A percentile compares a stretch with the other conserved stretches of the same genome.
These are phyloP conservation scores for Myotis davidii DNA, from an alignment of 2,113 vertebrate genomes.

Conservation along the genomic window DNA sequence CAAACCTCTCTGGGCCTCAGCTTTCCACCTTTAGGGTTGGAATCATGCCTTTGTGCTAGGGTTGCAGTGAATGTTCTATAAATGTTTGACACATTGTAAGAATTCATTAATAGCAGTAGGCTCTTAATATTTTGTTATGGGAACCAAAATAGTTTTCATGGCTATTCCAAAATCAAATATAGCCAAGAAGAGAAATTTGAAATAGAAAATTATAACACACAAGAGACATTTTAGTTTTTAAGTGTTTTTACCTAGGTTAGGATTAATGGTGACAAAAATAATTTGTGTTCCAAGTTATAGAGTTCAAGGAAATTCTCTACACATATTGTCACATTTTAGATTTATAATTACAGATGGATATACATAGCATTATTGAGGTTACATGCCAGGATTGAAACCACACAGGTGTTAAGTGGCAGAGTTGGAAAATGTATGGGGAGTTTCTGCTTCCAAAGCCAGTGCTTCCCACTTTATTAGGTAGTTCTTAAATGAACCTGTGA, in stretches of 20 bases:
- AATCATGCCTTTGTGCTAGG: background rate
- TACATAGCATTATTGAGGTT: background rate
- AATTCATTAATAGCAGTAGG: background rate
- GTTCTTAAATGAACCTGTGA: constrained; percentile 12
- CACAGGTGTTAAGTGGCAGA: background rate
- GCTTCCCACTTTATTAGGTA: background rate
- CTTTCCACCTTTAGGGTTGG: background rate
- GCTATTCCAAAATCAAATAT: background rate
- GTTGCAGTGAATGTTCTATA: background rate
- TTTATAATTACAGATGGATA: constrained; percentile 12
- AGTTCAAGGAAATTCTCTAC: constrained; percentile 23
- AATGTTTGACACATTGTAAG: background rate
- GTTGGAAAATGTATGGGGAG: constrained; percentile 5
- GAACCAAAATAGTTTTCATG: constrained; percentile 1
- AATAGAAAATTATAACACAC: constrained; percentile 1
- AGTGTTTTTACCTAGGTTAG: background rate
- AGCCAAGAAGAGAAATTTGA: background rate
- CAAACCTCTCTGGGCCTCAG: background rate
- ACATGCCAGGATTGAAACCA: background rate
- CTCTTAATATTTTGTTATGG: background rate
- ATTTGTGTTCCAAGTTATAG: background rate
- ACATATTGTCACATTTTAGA: background rate
- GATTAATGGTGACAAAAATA: background rate
- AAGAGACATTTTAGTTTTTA: background rate
- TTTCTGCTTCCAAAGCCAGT: constrained; percentile 29